Base-by-base conservation (phyloP, 2,888 invertebrate species). In the Ecliptopera silaceata region DNA sequence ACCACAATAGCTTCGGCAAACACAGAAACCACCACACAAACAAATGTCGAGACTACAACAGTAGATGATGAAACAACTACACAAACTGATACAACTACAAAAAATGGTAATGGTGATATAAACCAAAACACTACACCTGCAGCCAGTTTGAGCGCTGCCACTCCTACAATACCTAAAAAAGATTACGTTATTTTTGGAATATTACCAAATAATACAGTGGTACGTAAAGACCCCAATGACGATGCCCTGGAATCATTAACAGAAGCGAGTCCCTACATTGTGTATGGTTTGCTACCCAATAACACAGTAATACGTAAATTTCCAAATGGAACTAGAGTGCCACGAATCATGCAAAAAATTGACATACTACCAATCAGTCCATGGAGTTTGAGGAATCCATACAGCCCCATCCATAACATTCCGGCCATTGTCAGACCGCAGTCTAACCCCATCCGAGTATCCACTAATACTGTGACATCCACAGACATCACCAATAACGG, bases 281-380 rank as follows among this genome's bases (percentile, higher is more conserved):
- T 95, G 80, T 95, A 94, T 74, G 95, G 95, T 80, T 93, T 95
- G 74, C 94, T 94, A 82, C 95, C 95, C 68, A 95, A 95, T 91
- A 95, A 95, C 86, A 95, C 94, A 81, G 91, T 95, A 82, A 94
- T 96, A 80, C 94, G 94, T 88, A 95, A 95, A 89, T 96, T 94
- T 80, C 95, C 95, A 66, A 96, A 96, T 76, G 96, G 96, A 82
- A 95, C 95, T 79, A 89, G 94, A 84, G 94, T 95, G 83, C 95
- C 95, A 84, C 94, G 95, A 77, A 81, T 90, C 77, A 88, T 86
- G 80, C 89, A 90, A 85, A 89, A 89, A 84, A 91, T 92, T 87
- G 92, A 93, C 84, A 83, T 93, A 86, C 86, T 92, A 84, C 89
- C 92, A 87, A 92, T 92, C 79, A 92, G 93, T 74, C 92, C 93